Conservation (phyloP, 2,888 invertebrate genomes). For the Volucella zonaria region DNA sequence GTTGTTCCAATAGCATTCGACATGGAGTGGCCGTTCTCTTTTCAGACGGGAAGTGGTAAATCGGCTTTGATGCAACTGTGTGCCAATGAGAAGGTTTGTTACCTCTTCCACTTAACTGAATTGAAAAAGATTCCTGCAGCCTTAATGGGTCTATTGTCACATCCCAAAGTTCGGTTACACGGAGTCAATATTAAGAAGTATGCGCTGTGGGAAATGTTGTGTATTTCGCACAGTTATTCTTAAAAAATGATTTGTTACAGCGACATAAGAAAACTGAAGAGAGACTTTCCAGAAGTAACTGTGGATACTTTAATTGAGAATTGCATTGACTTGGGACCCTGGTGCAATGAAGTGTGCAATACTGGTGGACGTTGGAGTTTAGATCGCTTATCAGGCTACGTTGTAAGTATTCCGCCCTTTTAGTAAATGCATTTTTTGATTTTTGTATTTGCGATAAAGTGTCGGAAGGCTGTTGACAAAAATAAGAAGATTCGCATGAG, state of each 20-base stretch:
- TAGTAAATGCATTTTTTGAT: background rate
- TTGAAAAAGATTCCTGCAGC: constrained; percentile 85
- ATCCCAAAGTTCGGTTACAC: constrained; percentile 85
- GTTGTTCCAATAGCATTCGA: constrained; percentile 86
- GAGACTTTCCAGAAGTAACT: constrained; percentile 85
- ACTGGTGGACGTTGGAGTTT: constrained; percentile 85
- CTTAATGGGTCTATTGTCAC: constrained; percentile 84
- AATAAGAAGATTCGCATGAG: constrained; percentile 85
- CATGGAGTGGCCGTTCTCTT: constrained; percentile 87
- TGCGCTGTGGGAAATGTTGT: constrained; percentile 67
- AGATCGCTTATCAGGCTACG: constrained; percentile 84
- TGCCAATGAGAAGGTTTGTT: constrained; percentile 83
- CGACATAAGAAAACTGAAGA: constrained; percentile 85
- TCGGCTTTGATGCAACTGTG: constrained; percentile 86
- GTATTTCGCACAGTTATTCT: background rate
- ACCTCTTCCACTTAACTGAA: constrained; percentile 85
- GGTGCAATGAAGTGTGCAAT: constrained; percentile 84
- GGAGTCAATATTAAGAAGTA: constrained; percentile 87
- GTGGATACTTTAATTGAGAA: constrained; percentile 84
- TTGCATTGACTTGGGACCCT: constrained; percentile 85
- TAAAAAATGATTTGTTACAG: constrained; percentile 81
- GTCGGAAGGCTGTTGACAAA: constrained; percentile 84
- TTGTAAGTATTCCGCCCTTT: constrained; percentile 80
- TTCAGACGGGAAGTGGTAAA: constrained; percentile 85
- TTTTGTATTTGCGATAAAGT: constrained; percentile 78